Base-by-base conservation (phyloP, 2,888 invertebrate genomes). In the Brachypalpus laphriformis region DNA sequence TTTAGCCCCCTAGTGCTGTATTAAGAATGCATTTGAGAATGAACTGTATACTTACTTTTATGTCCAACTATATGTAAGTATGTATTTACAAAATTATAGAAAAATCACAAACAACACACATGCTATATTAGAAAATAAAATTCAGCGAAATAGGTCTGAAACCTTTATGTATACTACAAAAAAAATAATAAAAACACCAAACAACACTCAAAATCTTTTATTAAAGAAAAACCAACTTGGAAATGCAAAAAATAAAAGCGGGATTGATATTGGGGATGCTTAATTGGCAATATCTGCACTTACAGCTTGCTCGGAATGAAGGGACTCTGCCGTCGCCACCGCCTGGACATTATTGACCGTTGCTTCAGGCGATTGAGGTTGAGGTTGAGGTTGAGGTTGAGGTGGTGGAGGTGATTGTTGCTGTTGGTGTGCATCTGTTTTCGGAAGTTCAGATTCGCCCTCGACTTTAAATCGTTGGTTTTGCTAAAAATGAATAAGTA, bases 381-480 rank as follows among this genome's bases (percentile, higher is more conserved):
- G 74, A 8, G 57, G 65, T 68, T n/a, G n/a, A n/a, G 68, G 34
- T 31, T 75, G 71, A 42, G 80, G 72, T 56, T 74, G 74, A 8
- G 57, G 65, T 68, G 68, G 34, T 31, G 80, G 71, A 42, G 80
- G 72, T 34, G 82, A 65, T 37, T 74, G 78, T 54, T 87, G 88
- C 16, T 77, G 83, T 28, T 78, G 76, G 14, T 74, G 75, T 63
- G 87, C 89, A 80, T 90, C 90, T 70, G 76, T 82, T 88, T 90
- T 90, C 78, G 89, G 86, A 87, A 89, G 89, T 80, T 90, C 90
- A 81, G 89, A 86, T 56, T 91, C 91, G 34, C 91, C 89, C 78
- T 91, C 90, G 22, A 89, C 88, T 89, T 91, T 91, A 87, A 91
- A 89, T 81, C 90, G 90, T 87, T 92, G 91, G 87, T 90, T 91